Evolutionary conservation across 2,113 vertebrate species (phyloP).

Genomic region (Oncorhynchus tshawytscha): DNA sequence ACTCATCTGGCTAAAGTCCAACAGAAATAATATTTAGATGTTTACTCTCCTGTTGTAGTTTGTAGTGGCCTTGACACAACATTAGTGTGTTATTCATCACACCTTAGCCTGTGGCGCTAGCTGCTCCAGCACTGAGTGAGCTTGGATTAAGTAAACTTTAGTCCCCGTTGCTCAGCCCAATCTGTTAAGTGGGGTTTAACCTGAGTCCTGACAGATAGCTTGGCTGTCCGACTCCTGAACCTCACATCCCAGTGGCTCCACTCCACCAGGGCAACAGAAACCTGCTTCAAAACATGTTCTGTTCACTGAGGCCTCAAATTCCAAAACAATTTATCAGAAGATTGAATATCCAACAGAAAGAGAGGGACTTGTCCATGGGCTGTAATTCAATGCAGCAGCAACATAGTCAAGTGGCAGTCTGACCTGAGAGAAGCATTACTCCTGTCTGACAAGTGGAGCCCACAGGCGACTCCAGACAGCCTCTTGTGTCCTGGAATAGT

Average conservation of each 20-base stretch:
- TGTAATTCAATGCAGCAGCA: slow-evolving; percentile 64
- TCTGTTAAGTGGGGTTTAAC: background rate
- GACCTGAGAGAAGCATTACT: slow-evolving; percentile 49
- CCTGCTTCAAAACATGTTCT: slow-evolving; percentile 41
- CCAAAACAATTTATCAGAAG: slow-evolving; percentile 58
- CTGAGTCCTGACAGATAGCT: background rate
- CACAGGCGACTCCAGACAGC: slow-evolving; percentile 50
- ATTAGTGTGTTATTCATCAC: slow-evolving; percentile 23
- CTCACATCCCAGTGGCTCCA: background rate
- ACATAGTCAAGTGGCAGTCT: slow-evolving; percentile 54
- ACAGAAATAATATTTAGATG: slow-evolving; percentile 3
- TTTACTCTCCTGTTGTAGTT: background rate
- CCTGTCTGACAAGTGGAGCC: slow-evolving; percentile 65
- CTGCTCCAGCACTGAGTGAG: slow-evolving; percentile 31
- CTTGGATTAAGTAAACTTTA: background rate
- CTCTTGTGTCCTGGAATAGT: slow-evolving; percentile 56
- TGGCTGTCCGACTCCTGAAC: background rate
- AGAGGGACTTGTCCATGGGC: slow-evolving; percentile 53
- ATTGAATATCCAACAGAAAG: slow-evolving; percentile 51
- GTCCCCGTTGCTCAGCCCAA: background rate
- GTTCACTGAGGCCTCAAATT: slow-evolving; percentile 62
- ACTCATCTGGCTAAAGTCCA: background rate
- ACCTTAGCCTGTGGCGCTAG: slow-evolving; percentile 36
- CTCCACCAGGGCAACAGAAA: slow-evolving; percentile 22
- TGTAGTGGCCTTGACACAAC: background rate